phyloP scores from a whole-genome alignment of 2,888 invertebrate genomes.

The Platynereis dumerilii region DNA sequence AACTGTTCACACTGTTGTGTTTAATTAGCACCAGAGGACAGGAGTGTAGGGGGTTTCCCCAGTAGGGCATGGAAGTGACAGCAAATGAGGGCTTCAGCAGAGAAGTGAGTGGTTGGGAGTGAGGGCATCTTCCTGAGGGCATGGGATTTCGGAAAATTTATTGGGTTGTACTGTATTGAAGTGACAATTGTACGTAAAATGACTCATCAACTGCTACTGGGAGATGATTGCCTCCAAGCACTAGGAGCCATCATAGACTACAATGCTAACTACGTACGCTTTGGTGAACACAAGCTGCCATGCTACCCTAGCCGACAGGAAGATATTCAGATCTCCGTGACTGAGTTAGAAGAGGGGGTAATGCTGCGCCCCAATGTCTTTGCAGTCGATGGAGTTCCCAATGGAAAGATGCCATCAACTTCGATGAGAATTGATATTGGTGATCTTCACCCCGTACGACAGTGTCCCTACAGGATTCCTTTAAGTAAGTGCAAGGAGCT shows the following conservation, averaged over 20 bases:
- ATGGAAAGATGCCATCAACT: conserved; percentile 3
- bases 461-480: conserved; percentile 13
- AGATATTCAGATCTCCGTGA: not conserved
- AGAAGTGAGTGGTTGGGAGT: too few relatives aligned
- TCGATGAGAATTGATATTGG: conserved; percentile 10
- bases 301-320: not conserved
- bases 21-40: too few relatives aligned
- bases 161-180: too few relatives aligned
- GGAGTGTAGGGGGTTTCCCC: too few relatives aligned
- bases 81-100: too few relatives aligned
- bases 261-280: not conserved
- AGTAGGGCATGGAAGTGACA: too few relatives aligned
- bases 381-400: not conserved
- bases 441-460: conserved; percentile 1
- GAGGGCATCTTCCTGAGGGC: too few relatives aligned
- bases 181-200: not conserved
- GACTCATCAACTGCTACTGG: conserved; percentile 6
- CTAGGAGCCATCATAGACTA: conserved; percentile 11
- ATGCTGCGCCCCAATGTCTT: conserved; percentile 1
- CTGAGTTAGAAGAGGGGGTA: not conserved
- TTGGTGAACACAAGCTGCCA: not conserved
- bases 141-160: too few relatives aligned
- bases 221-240: conserved; percentile 8
- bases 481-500: conserved; percentile 8
- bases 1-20: too few relatives aligned